phyloP scores from a whole-genome alignment of 2,113 vertebrate species.

The Vidua macroura region DNA sequence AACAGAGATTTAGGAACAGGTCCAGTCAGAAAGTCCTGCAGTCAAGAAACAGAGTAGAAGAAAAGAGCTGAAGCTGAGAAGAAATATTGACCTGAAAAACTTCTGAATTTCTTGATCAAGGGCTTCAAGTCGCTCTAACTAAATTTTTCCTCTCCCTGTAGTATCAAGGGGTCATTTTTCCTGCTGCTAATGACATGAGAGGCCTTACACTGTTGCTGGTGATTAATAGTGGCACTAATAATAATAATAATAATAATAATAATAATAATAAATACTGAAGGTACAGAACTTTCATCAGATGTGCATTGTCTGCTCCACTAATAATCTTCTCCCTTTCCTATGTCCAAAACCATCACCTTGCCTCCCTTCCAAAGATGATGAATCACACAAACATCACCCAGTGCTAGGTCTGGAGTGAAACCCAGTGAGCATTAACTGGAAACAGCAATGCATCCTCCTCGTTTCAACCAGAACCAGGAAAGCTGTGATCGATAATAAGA shows the following conservation, averaged over 20 bases:
- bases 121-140: not conserved
- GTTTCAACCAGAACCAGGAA: not conserved
- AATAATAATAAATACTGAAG: not conserved
- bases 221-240: not conserved
- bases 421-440: not conserved
- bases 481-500: fast-evolving
- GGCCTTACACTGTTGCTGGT: not conserved
- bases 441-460: not conserved
- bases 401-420: not conserved
- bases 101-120: not conserved
- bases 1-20: not conserved
- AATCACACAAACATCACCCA: not conserved
- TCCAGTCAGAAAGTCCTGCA: not conserved
- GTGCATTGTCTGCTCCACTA: not conserved
- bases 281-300: not conserved
- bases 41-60: not conserved
- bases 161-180: not conserved
- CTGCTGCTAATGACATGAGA: not conserved
- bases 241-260: not conserved
- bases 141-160: not conserved
- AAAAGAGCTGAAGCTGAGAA: not conserved
- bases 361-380: not conserved
- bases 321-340: not conserved
- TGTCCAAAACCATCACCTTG: not conserved
- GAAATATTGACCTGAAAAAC: not conserved